Percentiles rank a stretch among this genome's conserved stretches.
phyloP scores from a whole-genome alignment of 2,113 vertebrate species.

The Dasyprocta punctata region DNA sequence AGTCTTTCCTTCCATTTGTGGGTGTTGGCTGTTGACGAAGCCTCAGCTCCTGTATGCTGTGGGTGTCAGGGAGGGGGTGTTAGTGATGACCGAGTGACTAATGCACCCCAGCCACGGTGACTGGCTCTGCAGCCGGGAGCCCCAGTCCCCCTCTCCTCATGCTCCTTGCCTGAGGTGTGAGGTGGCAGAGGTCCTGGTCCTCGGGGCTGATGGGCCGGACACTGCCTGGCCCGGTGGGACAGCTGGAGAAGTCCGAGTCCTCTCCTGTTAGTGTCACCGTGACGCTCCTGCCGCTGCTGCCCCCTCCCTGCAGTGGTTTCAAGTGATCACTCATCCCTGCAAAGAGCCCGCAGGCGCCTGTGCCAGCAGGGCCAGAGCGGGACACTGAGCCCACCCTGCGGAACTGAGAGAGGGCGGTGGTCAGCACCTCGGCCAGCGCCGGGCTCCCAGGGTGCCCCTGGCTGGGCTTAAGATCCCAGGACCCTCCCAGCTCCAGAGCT shows the following conservation, averaged over 20 bases:
- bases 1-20: too few species aligned
- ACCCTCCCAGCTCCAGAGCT: background rate
- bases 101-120: rapidly evolving
- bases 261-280: background rate
- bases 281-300: background rate
- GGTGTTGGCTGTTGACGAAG: too few species aligned
- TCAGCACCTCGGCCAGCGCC: background rate
- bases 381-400: rapidly evolving
- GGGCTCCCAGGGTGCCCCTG: background rate
- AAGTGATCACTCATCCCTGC: rapidly evolving
- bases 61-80: background rate
- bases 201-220: rapidly evolving
- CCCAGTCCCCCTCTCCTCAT: rapidly evolving
- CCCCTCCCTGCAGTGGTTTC: rapidly evolving
- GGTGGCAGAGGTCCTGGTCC: rapidly evolving
- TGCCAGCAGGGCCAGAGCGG: background rate
- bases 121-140: background rate
- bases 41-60: background rate
- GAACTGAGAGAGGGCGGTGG: rapidly evolving
- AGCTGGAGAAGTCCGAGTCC: background rate
- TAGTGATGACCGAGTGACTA: background rate
- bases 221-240: rapidly evolving
- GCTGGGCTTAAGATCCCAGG: background rate
- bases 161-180: rapidly evolving
- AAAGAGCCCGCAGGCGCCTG: rapidly evolving